These are phyloP conservation scores for Erannis defoliaria DNA, from an alignment of 2,888 invertebrate genomes.

Conservation along the genomic window DNA sequence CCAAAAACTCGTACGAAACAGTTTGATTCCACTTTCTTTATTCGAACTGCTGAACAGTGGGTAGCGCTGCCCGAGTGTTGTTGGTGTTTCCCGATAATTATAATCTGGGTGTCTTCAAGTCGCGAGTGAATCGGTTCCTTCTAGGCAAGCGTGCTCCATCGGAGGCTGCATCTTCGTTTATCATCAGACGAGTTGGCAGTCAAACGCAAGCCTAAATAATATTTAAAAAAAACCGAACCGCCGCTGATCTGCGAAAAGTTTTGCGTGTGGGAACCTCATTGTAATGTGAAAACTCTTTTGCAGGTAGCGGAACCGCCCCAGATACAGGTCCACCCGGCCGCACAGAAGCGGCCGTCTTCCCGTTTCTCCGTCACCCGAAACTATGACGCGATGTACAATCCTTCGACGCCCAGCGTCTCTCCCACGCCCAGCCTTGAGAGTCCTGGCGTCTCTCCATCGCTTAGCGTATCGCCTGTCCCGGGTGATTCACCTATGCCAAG, in stretches of 20 bases:
- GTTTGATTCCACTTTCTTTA: no score
- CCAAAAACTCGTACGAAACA: no score
- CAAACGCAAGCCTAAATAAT: neutral
- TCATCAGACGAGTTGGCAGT: no score
- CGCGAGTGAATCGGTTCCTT: no score
- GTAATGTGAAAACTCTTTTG: constrained; percentile 9
- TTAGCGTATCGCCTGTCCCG: constrained; percentile 31
- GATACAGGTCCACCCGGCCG: constrained; percentile 86
- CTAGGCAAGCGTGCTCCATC: no score
- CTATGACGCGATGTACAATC: constrained; percentile 72
- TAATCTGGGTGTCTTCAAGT: no score
- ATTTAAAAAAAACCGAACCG: neutral
- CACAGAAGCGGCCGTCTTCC: constrained; percentile 77
- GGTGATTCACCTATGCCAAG: constrained; percentile 3
- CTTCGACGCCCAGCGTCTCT: constrained; percentile 53
- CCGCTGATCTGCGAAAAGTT: no score
- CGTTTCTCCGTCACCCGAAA: constrained; percentile 81
- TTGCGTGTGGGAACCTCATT: no score
- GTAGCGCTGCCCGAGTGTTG: no score
- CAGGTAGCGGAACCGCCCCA: constrained; percentile 78
- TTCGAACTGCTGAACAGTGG: no score
- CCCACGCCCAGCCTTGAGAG: constrained; percentile 27
- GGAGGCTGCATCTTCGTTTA: no score
- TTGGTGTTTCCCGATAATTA: no score
- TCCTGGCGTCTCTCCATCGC: constrained; percentile 28